Evolutionary conservation across 2,888 invertebrate species (phyloP).

Genomic region (Brachylomia viminalis): DNA sequence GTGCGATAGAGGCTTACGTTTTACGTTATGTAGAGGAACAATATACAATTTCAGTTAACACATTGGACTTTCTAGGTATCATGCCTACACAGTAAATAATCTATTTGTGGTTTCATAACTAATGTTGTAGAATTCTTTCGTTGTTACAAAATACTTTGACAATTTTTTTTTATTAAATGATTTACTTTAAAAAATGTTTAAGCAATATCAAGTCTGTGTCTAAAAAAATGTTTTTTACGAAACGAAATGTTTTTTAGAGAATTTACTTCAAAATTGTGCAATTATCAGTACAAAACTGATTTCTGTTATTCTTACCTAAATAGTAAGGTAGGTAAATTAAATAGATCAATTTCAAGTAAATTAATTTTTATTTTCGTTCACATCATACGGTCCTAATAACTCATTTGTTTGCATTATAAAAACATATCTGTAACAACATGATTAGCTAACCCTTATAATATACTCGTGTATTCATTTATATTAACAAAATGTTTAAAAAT

Average conservation of each 20-base stretch:
- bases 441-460: slow-evolving; percentile 85
- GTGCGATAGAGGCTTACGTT: neutral
- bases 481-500: slow-evolving; percentile 87
- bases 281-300: slow-evolving; percentile 2
- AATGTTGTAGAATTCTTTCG: neutral
- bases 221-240: slow-evolving; percentile 5
- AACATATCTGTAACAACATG: slow-evolving; percentile 90
- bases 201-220: neutral
- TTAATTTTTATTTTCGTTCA: slow-evolving; percentile 88
- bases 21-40: neutral
- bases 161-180: neutral
- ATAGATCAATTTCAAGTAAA: slow-evolving; percentile 78
- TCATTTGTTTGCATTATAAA: slow-evolving; percentile 88
- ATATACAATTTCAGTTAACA: neutral
- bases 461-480: slow-evolving; percentile 73
- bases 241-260: no score
- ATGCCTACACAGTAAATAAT: neutral
- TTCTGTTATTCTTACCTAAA: slow-evolving; percentile 9
- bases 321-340: slow-evolving; percentile 61
- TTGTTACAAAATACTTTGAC: neutral
- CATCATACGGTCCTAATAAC: slow-evolving; percentile 88
- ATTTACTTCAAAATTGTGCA: neutral
- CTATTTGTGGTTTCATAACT: neutral
- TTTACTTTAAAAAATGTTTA: no score
- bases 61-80: no score